Evolutionary conservation across 2,797 vertebrate species (phyloP).

Genomic region (Neosalanx taihuensis): DNA sequence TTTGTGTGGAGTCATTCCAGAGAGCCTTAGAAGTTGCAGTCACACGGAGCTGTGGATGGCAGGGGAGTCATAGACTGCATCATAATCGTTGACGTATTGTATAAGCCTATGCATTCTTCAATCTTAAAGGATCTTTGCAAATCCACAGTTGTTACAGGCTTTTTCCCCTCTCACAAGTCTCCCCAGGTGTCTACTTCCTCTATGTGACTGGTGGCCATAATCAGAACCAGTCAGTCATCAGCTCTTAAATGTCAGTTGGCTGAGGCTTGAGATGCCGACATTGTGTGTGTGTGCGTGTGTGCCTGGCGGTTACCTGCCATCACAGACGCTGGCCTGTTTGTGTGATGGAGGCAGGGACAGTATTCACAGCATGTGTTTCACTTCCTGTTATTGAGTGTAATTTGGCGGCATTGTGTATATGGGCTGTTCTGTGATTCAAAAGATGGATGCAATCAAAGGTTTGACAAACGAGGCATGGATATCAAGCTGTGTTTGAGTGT

Average conservation of each 20-base stretch:
- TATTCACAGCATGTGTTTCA: background rate
- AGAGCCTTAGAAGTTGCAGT: slow-evolving; percentile 3
- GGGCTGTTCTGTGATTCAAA: slow-evolving; percentile 1
- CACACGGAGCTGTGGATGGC: background rate
- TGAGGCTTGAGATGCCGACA: background rate
- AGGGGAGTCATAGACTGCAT: background rate
- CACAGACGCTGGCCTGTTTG: background rate
- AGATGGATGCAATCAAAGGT: slow-evolving; percentile 1
- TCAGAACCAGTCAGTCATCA: slow-evolving; percentile 2
- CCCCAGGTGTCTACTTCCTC: background rate
- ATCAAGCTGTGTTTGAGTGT: background rate
- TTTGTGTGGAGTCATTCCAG: slow-evolving; percentile 14
- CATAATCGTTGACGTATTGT: background rate
- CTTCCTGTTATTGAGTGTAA: slow-evolving; percentile 9
- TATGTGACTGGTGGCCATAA: background rate
- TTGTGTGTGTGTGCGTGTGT: slow-evolving; percentile 6
- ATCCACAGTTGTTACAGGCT: no score
- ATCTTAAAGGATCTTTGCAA: no score
- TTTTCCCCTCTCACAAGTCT: background rate
- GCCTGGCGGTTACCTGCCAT: background rate
- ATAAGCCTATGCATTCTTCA: background rate
- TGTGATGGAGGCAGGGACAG: background rate
- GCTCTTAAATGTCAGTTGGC: background rate
- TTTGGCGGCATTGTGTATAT: background rate
- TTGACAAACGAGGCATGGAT: background rate